Evolutionary conservation across 1,140 invertebrate genomes (phyloP), one percentile per base, ranked within the genome.

Genomic region (Camponotus pennsylvanicus): DNA sequence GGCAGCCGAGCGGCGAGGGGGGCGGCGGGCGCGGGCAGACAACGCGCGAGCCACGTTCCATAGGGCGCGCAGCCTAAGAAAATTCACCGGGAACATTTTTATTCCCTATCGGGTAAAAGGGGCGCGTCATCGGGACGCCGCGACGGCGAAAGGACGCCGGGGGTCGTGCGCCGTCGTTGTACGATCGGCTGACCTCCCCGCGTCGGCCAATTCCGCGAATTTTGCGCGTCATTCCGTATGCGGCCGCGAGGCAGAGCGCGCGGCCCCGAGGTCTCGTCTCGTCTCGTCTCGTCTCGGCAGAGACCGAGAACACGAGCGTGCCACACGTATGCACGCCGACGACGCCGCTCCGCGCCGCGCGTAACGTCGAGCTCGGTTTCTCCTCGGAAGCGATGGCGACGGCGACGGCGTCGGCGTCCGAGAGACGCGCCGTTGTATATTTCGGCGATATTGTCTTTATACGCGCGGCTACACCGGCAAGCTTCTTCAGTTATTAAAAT

Each of bases 71-170:
- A 92, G 90, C 90, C 69, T 82, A 93, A 93, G 93, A 93, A 93
- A 93, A 93, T 93, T 93, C 92, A 93, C 90, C 90, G 89, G 37
- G 88, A 92, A 93, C 89, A 93, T 93, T 93, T 93, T 93, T 93
- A 93, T 92, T 92, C 88, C 85, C 83, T 88, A 86, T 86, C 85
- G 83, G 78, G 71, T 78, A 71, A 91, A 89, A 80, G 86, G 64
- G 61, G 66, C 71, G 70, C 88, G 79, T 77, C 88, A 86, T 64
- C 86, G 91, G 67, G 7, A 76, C 86, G 90, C 61, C 78, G 77
- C 82, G 86, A 86, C 73, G 86, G 87, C 55, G 80, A 91, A 89
- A 87, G 82, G 69, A 91, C 66, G 59, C 18, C 66, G 61, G 34
- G 59, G 34, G 63, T 75, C 67, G 52, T 83, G 86, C 55, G 76